Base-by-base conservation (phyloP, 2,888 invertebrate species). In the Epinotia bilunana region DNA sequence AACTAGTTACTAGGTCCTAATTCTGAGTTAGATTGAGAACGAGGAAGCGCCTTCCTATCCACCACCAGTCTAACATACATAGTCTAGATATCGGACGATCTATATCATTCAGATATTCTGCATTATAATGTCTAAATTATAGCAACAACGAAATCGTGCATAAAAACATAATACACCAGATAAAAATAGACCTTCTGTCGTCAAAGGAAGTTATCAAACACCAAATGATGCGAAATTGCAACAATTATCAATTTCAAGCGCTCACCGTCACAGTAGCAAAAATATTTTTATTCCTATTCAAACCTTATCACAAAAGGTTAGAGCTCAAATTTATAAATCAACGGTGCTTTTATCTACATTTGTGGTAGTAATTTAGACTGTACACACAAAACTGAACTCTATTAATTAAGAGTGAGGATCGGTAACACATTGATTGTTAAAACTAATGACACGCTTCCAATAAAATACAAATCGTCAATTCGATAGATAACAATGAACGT, bases 191-290 rank as follows among this genome's bases (percentile, higher is more conserved):
- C 63, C 57, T 39, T 57, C 72, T 65, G 20, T 61, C 58, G 33
- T 46, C 61, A 75, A 77, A 74, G 79, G 79, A 79, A 78, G 79
- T 76, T 74, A 74, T 78, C 76, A 77, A 73, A 70, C 39, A 33
- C 58, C 69, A 77, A 79, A 79, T 79, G 77, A 65, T 65, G 46
- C 78, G 46, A 79, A 79, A 79, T 79, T 79, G 71, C 79, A 73
- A 68, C 33, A 73, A 77, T 77, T 73, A 60, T 62, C 33, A 71
- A 53, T 75, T 75, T 75, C 77, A 62, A 74, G 23, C 72, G 68
- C 57, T 63, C 63, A 49, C 67, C 68, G 62, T 72, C 46, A 72
- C 62, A 72, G 53, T 60, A 49, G 60, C 64, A 20, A 60, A 64
- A 23, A 43, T n/a, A 23, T 49, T 28, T 9, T 16, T 55, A 39